Percentiles rank a stretch among this genome's conserved stretches.
Evolutionary conservation across 1,140 invertebrate genomes (phyloP).

Genomic region (Doryteuthis pealeii): DNA sequence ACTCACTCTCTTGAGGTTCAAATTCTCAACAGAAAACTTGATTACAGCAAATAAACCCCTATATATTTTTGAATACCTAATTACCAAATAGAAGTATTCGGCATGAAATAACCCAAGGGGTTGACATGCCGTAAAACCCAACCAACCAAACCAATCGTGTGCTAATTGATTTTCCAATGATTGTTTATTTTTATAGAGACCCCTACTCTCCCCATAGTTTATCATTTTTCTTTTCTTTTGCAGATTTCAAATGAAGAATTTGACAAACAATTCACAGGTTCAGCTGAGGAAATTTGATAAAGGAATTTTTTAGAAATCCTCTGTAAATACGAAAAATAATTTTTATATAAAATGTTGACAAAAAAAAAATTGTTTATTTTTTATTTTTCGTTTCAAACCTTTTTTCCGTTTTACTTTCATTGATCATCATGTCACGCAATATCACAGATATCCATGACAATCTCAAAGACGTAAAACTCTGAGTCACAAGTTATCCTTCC

Average conservation of each 20-base stretch:
- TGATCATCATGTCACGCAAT: too few relatives aligned
- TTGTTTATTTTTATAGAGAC: not conserved
- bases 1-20: too few relatives aligned
- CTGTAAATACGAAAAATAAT: constrained; percentile 23
- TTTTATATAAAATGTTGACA: not conserved
- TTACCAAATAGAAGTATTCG: too few relatives aligned
- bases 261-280: constrained; percentile 24
- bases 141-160: not conserved
- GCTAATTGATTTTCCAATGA: not conserved
- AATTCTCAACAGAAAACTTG: too few relatives aligned
- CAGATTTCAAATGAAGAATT: constrained; percentile 45
- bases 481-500: too few relatives aligned
- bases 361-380: too few relatives aligned
- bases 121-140: too few relatives aligned
- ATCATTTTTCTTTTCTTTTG: constrained; percentile 21
- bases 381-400: too few relatives aligned
- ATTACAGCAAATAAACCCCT: not conserved
- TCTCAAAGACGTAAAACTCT: too few relatives aligned
- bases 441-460: too few relatives aligned
- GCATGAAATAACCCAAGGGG: too few relatives aligned
- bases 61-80: not conserved
- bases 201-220: not conserved
- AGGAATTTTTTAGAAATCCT: not conserved
- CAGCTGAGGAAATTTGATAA: not conserved
- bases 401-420: too few relatives aligned